Conservation (phyloP, 2,797 vertebrate genomes). For the Hephaestus fuliginosus region DNA sequence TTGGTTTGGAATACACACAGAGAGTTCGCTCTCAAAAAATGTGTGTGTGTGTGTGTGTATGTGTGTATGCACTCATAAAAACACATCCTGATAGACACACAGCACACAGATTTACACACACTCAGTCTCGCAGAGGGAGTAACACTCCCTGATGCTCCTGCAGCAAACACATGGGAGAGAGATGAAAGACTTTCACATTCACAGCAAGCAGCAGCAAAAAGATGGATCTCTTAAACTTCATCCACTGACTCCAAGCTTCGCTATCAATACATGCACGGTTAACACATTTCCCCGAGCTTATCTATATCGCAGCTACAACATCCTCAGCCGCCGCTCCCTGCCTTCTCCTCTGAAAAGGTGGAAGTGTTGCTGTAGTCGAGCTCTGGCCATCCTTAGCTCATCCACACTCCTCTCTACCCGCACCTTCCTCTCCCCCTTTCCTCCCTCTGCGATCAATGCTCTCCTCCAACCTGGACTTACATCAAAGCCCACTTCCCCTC, state of each 20-base stretch:
- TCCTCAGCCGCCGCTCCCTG: slow-evolving; percentile 40
- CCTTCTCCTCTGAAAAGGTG: slow-evolving; percentile 42
- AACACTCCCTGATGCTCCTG: slow-evolving; percentile 71
- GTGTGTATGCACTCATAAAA: slow-evolving; percentile 51
- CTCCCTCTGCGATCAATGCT: slow-evolving; percentile 79
- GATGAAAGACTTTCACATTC: slow-evolving; percentile 79
- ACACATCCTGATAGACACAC: slow-evolving; percentile 46
- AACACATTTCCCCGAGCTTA: slow-evolving; percentile 68
- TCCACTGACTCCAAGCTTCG: slow-evolving; percentile 58
- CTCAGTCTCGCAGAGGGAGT: slow-evolving; percentile 63
- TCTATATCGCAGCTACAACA: slow-evolving; percentile 46
- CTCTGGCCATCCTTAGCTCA: slow-evolving; percentile 58
- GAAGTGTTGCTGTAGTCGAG: slow-evolving; percentile 60
- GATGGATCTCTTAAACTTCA: slow-evolving; percentile 74
- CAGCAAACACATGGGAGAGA: slow-evolving; percentile 74
- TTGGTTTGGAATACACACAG: slow-evolving; percentile 70
- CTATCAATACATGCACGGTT: slow-evolving; percentile 46
- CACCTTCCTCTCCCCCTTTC: slow-evolving; percentile 39
- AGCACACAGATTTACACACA: slow-evolving; percentile 44
- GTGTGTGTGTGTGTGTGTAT: slow-evolving; percentile 24
- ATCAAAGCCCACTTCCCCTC: slow-evolving; percentile 77
- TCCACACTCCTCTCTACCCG: slow-evolving; percentile 58
- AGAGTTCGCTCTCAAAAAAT: slow-evolving; percentile 67
- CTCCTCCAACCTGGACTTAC: slow-evolving; percentile 83
- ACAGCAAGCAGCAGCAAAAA: slow-evolving; percentile 58